Evolutionary conservation across 1,140 invertebrate genomes (phyloP).

Genomic region (Yoshiicerus persimilis): DNA sequence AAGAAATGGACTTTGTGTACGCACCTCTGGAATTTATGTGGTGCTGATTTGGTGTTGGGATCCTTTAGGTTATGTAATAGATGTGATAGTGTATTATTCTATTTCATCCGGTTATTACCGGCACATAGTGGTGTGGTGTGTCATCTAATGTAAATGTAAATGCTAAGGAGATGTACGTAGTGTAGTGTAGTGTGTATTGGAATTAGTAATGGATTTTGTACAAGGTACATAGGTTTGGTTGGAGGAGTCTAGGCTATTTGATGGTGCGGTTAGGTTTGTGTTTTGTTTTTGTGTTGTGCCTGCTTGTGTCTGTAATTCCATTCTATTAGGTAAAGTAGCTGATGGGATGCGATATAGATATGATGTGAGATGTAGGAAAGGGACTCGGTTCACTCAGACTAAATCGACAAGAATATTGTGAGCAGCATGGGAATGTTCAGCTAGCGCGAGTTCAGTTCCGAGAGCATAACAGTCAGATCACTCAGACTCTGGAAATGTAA

Average conservation of each 20-base stretch:
- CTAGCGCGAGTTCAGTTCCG: background rate
- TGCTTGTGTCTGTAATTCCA: background rate
- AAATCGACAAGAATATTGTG: background rate
- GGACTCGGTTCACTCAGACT: background rate
- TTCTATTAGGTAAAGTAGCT: conserved; percentile 8
- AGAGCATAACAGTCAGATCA: background rate
- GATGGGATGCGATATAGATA: background rate
- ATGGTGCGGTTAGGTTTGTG: background rate
- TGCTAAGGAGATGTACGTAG: background rate
- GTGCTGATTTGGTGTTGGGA: background rate
- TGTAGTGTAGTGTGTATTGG: background rate
- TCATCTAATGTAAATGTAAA: background rate
- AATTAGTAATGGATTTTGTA: background rate
- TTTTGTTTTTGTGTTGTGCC: background rate
- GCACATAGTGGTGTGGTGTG: no score
- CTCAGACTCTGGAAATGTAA: conserved; percentile 6
- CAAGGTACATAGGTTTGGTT: background rate
- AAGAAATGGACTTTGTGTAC: background rate
- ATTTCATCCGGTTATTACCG: background rate
- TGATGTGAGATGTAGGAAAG: background rate
- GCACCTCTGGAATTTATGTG: background rate
- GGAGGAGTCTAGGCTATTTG: background rate
- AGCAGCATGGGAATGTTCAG: conserved; percentile 5
- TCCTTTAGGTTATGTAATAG: background rate
- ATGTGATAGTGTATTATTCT: background rate